phyloP scores from a whole-genome alignment of 2,888 invertebrate species.

The Formica aserva region DNA sequence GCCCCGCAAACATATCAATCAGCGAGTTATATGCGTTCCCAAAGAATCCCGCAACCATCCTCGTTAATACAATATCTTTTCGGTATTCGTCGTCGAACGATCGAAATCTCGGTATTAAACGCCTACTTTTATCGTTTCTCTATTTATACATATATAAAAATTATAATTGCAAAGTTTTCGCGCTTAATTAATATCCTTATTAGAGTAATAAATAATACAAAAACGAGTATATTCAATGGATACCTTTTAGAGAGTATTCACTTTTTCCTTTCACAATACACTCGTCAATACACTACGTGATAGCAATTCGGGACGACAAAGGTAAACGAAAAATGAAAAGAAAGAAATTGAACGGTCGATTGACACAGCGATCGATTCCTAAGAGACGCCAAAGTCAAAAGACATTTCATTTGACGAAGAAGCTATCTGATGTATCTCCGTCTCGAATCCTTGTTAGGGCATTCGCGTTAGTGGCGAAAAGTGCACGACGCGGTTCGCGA shows the following conservation, averaged over 20 bases:
- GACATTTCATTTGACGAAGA: neutral
- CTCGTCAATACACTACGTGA: neutral
- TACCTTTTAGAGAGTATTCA: neutral
- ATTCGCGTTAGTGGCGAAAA: slow-evolving; percentile 28
- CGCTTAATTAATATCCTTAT: neutral
- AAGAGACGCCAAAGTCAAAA: neutral
- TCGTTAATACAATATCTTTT: slow-evolving; percentile 45
- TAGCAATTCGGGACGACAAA: neutral
- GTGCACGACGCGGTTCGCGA: slow-evolving; percentile 49
- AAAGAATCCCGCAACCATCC: slow-evolving; percentile 35
- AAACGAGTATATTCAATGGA: neutral
- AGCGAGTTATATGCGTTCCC: slow-evolving; percentile 66
- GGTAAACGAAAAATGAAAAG: slow-evolving; percentile 6
- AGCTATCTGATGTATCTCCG: neutral
- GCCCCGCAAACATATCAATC: slow-evolving; percentile 85
- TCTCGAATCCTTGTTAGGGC: slow-evolving; percentile 13
- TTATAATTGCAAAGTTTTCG: neutral
- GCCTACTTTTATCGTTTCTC: neutral
- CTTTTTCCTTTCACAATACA: neutral
- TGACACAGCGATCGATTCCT: neutral
- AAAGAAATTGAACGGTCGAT: slow-evolving; percentile 26
- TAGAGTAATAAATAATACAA: neutral
- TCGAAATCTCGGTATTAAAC: neutral
- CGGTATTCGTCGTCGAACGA: neutral
- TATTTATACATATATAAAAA: neutral